Evolutionary conservation across 2,797 vertebrate genomes (phyloP).

Genomic region (Neostethus bicornis): DNA sequence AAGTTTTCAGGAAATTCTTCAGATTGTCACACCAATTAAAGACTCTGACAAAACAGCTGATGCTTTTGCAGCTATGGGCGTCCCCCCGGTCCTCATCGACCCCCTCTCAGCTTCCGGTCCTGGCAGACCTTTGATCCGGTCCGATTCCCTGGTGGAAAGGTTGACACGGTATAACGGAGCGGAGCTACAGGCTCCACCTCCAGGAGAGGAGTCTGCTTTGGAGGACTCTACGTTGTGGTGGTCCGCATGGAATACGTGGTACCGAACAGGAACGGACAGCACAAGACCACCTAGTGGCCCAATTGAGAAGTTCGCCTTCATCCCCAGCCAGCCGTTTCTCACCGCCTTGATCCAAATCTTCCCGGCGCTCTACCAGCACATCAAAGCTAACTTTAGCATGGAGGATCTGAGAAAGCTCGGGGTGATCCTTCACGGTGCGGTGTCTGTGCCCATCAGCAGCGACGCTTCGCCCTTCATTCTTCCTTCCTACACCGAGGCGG

Average conservation of each 20-base stretch:
- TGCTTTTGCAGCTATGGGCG: constrained; percentile 87
- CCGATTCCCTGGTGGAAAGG: constrained; percentile 92
- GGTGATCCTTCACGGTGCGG: constrained; percentile 92
- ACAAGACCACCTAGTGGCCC: constrained; percentile 85
- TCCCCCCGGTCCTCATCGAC: constrained; percentile 89
- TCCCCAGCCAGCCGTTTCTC: constrained; percentile 98
- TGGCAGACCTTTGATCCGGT: constrained; percentile 88
- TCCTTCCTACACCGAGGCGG: constrained; percentile 96
- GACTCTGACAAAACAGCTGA: constrained; percentile 91
- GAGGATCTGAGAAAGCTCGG: constrained; percentile 94
- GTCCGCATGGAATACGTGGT: constrained; percentile 99
- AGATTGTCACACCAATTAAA: constrained; percentile 91
- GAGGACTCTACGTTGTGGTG: constrained; percentile 97
- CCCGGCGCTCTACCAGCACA: constrained; percentile 97
- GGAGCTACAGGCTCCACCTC: constrained; percentile 78
- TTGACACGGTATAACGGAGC: constrained; percentile 85
- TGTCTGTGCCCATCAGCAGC: constrained; percentile 98
- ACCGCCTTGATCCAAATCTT: constrained; percentile 98
- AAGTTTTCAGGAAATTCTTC: constrained; percentile 98
- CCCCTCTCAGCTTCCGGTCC: constrained; percentile 85
- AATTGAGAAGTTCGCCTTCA: constrained; percentile 90
- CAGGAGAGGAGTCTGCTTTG: constrained; percentile 85
- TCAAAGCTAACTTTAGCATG: constrained; percentile 96
- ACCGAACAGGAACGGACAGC: constrained; percentile 94
- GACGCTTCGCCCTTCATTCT: constrained; percentile 98